Evolutionary conservation across 2,888 invertebrate species (phyloP), one percentile per base, ranked within the genome.

Genomic region (Drosophila kanekoi): DNA sequence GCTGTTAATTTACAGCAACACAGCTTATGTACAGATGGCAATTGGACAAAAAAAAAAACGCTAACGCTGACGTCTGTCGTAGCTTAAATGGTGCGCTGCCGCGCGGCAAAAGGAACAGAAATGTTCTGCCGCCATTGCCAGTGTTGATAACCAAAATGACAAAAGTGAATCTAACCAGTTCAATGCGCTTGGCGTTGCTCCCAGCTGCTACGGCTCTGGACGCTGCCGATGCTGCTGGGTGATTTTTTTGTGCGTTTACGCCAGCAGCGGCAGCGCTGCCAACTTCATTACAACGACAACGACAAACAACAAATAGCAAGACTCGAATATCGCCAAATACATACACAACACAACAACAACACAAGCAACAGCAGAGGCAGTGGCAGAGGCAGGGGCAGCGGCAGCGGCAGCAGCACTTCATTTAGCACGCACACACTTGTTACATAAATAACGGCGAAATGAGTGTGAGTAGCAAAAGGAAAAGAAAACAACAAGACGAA

Each of bases 401-500:
- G 32, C 32, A 40, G 44, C 54, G 10, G 44, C 74, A 58, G 44
- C 66, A 61, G 79, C 80, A 80, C 76, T 81, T 81, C 68, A 79
- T 85, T 85, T 85, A 78, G 79, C 70, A 79, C 81, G 72, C 85
- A 85, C 87, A 90, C 89, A 89, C 89, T 90, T 89, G 90, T 89
- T 89, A 89, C 90, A 89, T 89, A 89, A 89, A 90, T 89, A 89
- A 89, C 89, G 84, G 89, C 84, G 72, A 86, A 88, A 74, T 72
- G 81, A 83, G 84, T 86, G 79, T 86, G 83, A 80, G 72, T 66
- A 67, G 76, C 79, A 62, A 66, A 60, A 57, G 40, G 38, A 59
- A 73, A 72, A 69, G 59, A 69, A 58, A 78, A 78, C 67, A 72
- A 67, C 51, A 70, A 82, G 59, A 69, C 67, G 69, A 69, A 77